Evolutionary conservation across 2,113 vertebrate species (phyloP).

Genomic region (Cinclus mexicanus): DNA sequence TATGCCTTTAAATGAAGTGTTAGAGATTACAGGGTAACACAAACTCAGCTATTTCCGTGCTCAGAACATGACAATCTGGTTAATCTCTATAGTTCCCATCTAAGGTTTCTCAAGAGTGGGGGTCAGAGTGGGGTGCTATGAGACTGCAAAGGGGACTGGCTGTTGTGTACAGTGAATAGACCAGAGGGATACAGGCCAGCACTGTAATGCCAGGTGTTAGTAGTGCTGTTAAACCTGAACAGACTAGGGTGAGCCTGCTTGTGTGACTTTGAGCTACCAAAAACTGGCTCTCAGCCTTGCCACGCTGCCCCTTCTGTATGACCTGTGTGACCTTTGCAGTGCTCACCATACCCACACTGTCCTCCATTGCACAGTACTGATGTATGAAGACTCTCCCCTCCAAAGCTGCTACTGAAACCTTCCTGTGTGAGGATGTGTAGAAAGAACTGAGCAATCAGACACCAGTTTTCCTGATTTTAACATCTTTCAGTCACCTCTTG

Average conservation of each 20-base stretch:
- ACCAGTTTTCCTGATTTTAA: background rate
- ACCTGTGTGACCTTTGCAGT: background rate
- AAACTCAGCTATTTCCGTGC: background rate
- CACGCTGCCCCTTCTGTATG: background rate
- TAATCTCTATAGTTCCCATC: background rate
- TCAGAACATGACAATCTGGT: background rate
- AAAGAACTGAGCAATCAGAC: background rate
- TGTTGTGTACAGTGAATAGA: background rate
- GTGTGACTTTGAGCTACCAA: background rate
- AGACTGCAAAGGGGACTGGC: background rate
- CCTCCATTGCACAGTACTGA: background rate
- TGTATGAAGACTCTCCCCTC: background rate
- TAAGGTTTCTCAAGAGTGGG: background rate
- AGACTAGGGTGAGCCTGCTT: background rate
- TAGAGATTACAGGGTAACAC: background rate
- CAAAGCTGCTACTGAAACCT: background rate
- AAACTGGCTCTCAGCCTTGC: background rate
- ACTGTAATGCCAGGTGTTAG: background rate
- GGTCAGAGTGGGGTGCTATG: background rate
- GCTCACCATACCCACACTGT: background rate
- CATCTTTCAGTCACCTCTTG: background rate
- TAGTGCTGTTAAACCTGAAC: background rate
- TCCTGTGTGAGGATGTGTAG: background rate
- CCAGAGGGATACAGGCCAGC: background rate
- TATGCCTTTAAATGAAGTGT: background rate